Percentiles rank a stretch among this genome's conserved stretches.
phyloP scores from a whole-genome alignment of 2,888 invertebrate species.

The Pristionchus exspectatus region DNA sequence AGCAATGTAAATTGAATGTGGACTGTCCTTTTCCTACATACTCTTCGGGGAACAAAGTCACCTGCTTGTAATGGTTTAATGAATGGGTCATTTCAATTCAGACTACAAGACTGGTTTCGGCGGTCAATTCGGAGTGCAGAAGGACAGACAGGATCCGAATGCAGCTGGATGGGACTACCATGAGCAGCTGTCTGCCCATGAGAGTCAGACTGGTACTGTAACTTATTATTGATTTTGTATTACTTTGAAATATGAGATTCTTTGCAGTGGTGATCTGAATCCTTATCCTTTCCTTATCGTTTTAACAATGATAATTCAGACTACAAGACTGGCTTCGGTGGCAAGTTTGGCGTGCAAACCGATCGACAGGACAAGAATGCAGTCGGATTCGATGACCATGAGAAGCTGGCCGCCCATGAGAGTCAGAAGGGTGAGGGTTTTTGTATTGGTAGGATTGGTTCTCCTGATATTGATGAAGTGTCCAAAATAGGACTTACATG shows the following conservation, averaged over 20 bases:
- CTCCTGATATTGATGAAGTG: neutral
- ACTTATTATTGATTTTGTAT: neutral
- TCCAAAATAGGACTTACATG: neutral
- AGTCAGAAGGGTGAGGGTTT: conserved; percentile 50
- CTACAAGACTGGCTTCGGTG: conserved; percentile 69
- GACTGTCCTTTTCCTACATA: neutral
- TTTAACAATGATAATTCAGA: conserved; percentile 79
- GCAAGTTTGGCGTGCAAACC: conserved; percentile 63
- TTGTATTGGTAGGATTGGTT: neutral
- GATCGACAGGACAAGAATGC: conserved; percentile 55
- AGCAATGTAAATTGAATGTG: neutral
- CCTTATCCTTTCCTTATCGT: neutral
- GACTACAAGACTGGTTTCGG: conserved; percentile 78
- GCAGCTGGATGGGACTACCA: conserved; percentile 53
- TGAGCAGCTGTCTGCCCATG: conserved; percentile 41
- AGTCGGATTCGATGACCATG: conserved; percentile 53
- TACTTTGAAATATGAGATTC: neutral
- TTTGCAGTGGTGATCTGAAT: neutral
- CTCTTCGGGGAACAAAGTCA: neutral
- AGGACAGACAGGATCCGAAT: conserved; percentile 50
- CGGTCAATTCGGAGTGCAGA: conserved; percentile 65
- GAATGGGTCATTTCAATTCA: conserved; percentile 70
- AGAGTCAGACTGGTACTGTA: conserved; percentile 55
- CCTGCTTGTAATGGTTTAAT: too few species aligned
- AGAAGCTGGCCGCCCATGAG: conserved; percentile 50